A percentile compares a stretch with the other conserved stretches of the same genome.
Conservation (phyloP, 2,797 vertebrate species). For the Peromyscus melanophrys region DNA sequence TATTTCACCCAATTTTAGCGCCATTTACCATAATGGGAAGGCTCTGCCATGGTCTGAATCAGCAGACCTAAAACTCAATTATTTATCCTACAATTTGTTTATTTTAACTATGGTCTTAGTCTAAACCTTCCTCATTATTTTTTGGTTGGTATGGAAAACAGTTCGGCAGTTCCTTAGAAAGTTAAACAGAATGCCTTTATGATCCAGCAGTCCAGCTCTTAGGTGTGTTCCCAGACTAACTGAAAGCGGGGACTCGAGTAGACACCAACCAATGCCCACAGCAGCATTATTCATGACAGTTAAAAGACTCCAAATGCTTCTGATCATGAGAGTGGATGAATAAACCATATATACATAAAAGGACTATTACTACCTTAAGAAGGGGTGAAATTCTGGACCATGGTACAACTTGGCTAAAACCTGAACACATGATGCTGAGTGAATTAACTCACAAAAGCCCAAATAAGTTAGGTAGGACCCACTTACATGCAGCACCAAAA, state of each 20-base stretch:
- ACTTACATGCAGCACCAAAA: background rate
- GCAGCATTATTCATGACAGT: background rate
- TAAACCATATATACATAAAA: background rate
- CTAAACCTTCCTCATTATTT: conserved; percentile 12
- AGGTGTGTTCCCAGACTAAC: background rate
- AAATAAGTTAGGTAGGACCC: background rate
- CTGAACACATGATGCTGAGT: conserved; percentile 15
- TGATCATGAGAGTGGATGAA: background rate
- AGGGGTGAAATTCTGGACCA: background rate
- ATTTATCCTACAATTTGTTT: too few species aligned
- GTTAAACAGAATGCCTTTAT: conserved; percentile 12
- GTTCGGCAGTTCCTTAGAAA: conserved; percentile 46
- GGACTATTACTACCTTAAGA: background rate
- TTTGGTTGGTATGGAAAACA: conserved; percentile 30
- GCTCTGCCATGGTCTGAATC: background rate
- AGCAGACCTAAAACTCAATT: conserved; percentile 9
- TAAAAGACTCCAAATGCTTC: background rate
- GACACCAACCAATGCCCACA: background rate
- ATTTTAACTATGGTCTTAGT: background rate
- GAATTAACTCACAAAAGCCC: conserved; percentile 33
- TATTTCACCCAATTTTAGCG: background rate
- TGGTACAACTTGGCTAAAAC: background rate
- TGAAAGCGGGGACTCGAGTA: background rate
- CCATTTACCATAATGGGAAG: background rate
- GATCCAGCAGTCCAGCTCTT: background rate